Base-by-base conservation (phyloP, 1,140 invertebrate genomes). In the Drosophila triauraria region DNA sequence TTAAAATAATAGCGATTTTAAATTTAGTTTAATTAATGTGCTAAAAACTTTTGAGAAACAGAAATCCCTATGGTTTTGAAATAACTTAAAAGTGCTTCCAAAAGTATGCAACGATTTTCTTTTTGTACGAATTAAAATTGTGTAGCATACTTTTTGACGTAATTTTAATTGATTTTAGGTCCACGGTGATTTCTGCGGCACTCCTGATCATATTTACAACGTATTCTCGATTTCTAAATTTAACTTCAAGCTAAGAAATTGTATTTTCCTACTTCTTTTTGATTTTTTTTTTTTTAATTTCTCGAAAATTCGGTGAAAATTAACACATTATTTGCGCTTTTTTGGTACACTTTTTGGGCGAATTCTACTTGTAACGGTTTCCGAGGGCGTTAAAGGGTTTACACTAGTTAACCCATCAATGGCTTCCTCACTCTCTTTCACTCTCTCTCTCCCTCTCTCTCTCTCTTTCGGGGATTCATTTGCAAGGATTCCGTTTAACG, bases 401-500 rank as follows among this genome's bases (percentile, higher is more conserved):
- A 20, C 20, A 23, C 3, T 23, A 23, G 53, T 40, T 40, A 25
- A 64, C 25, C 7, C 30, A 32, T 43, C 48, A 23, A 17, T 47
- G 12, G 32, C 58, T 53, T 54, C 17, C 38, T 63, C 46, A 23
- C 44, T 80, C 32, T 62, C 51, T 46, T 40, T 65, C 30, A 8
- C 12, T 15, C 10, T 25, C 20, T 10, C n/a, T 40, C 23, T n/a
- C 15, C 12, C 7, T 32, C 35, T 48, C 38, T 43, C 38, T 43
- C 30, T 23, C 23, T 46, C 15, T 40, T 47, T 58, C 15, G 64
- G 15, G 44, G 25, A 17, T 47, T 15, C 38, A 30, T 40, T 17
- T 38, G 38, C 46, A 43, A 40, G 61, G 47, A 69, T 43, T 51
- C 63, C 46, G 46, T 69, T 30, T 65, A 65, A 69, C 65, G 65